These are phyloP conservation scores for Dissostichus mawsoni DNA, from an alignment of 2,113 vertebrate genomes.

Conservation along the genomic window DNA sequence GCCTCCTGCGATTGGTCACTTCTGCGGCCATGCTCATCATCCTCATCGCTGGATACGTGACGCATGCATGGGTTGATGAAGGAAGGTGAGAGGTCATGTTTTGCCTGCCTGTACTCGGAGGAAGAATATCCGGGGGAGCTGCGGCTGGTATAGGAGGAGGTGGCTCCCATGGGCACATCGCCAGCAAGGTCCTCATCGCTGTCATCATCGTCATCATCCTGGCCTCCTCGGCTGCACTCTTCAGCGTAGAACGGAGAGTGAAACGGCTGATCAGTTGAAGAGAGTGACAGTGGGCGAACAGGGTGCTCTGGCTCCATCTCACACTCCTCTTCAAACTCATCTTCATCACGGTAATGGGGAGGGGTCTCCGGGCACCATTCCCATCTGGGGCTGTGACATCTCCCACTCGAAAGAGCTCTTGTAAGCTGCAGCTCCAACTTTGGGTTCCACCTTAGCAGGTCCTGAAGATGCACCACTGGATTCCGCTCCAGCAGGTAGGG, in stretches of 20 bases:
- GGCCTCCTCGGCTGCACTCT: conserved; percentile 65
- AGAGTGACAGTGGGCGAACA: conserved; percentile 86
- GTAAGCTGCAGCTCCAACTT: conserved; percentile 75
- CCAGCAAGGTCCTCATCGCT: conserved; percentile 79
- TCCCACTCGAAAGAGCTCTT: conserved; percentile 81
- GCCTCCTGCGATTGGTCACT: conserved; percentile 82
- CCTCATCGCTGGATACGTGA: conserved; percentile 89
- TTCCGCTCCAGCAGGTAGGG: conserved; percentile 49
- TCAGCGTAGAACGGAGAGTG: conserved; percentile 80
- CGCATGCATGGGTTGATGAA: conserved; percentile 94
- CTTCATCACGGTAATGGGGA: conserved; percentile 83
- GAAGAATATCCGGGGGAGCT: conserved; percentile 84
- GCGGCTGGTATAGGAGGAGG: conserved; percentile 77
- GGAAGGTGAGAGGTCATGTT: conserved; percentile 93
- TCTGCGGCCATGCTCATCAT: conserved; percentile 83
- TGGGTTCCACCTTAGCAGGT: conserved; percentile 66
- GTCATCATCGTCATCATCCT: conserved; percentile 59
- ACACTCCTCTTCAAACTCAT: conserved; percentile 84
- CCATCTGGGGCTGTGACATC: conserved; percentile 75
- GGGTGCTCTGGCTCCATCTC: conserved; percentile 86
- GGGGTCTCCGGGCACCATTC: conserved; percentile 80
- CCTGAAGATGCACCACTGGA: conserved; percentile 57
- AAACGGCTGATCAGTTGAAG: conserved; percentile 87
- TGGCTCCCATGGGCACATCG: conserved; percentile 74
- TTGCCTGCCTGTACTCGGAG: conserved; percentile 85